Evolutionary conservation across 2,888 invertebrate genomes (phyloP).

Genomic region (Calameuta idolon): DNA sequence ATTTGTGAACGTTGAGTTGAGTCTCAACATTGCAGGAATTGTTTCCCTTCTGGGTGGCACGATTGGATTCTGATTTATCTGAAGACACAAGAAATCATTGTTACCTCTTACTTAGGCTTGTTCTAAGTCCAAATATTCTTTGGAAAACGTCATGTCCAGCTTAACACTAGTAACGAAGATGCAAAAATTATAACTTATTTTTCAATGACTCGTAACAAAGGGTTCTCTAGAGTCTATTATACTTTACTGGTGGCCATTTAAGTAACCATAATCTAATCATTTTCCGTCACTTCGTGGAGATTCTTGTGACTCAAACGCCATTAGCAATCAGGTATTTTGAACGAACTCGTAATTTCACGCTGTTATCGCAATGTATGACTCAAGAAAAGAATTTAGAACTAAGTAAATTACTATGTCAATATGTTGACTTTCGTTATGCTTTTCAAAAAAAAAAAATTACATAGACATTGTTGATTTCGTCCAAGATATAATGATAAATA

Average conservation of each 20-base stretch:
- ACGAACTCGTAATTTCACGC: not conserved
- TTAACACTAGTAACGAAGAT: no score
- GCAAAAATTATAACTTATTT: not conserved
- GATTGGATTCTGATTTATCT: not conserved
- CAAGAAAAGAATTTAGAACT: not conserved
- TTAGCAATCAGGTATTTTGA: not conserved
- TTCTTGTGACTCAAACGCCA: not conserved
- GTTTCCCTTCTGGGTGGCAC: constrained; percentile 30
- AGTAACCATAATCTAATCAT: not conserved
- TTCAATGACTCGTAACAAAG: not conserved
- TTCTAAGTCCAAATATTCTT: not conserved
- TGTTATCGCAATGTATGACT: not conserved
- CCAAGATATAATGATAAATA: not conserved
- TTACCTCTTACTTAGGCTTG: constrained; percentile 21
- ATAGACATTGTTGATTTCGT: not conserved
- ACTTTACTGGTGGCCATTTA: constrained; percentile 9
- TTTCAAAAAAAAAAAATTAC: not conserved
- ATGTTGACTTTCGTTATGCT: not conserved
- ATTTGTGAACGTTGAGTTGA: constrained; percentile 26
- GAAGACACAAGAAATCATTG: not conserved
- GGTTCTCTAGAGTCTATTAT: not conserved
- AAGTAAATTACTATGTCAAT: not conserved
- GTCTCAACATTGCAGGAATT: constrained; percentile 53
- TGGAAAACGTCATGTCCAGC: not conserved
- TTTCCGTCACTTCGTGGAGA: not conserved